Conservation (phyloP, 2,888 invertebrate species). For the Polylopha cassiicola region DNA sequence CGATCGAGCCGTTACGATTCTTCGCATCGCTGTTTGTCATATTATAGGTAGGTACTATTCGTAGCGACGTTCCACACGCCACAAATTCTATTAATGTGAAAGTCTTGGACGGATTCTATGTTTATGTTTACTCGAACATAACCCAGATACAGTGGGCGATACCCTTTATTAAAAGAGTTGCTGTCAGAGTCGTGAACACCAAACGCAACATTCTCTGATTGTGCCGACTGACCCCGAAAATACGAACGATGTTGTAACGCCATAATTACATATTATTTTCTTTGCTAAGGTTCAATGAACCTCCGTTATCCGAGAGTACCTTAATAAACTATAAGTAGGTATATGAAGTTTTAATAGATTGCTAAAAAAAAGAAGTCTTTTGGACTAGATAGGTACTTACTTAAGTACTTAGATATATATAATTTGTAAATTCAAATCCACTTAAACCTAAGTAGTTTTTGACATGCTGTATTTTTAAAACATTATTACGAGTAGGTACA, state of each 20-base stretch:
- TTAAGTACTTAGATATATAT: too few relatives aligned
- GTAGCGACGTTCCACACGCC: constrained; percentile 3
- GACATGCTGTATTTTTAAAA: too few relatives aligned
- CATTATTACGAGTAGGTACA: too few relatives aligned
- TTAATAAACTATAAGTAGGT: too few relatives aligned
- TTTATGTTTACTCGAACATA: constrained; percentile 54
- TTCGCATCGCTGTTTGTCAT: constrained; percentile 3
- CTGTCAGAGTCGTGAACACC: constrained; percentile 17
- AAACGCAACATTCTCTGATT: constrained; percentile 20
- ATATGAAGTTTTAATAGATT: too few relatives aligned
- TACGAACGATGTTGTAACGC: constrained; percentile 13
- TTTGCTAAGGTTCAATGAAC: too few relatives aligned
- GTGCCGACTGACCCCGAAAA: constrained; percentile 18
- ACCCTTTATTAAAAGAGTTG: constrained; percentile 30
- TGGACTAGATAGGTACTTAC: too few relatives aligned
- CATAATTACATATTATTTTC: background rate
- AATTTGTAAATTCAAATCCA: too few relatives aligned
- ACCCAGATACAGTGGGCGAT: constrained; percentile 44
- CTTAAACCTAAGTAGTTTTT: too few relatives aligned
- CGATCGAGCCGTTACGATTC: constrained; percentile 4
- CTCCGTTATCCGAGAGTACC: too few relatives aligned
- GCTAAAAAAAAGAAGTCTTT: too few relatives aligned
- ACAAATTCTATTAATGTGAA: constrained; percentile 41
- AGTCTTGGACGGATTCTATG: constrained; percentile 39
- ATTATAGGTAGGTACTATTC: too few relatives aligned